Conservation (phyloP, 1,140 invertebrate species). For the Panulirus ornatus region DNA sequence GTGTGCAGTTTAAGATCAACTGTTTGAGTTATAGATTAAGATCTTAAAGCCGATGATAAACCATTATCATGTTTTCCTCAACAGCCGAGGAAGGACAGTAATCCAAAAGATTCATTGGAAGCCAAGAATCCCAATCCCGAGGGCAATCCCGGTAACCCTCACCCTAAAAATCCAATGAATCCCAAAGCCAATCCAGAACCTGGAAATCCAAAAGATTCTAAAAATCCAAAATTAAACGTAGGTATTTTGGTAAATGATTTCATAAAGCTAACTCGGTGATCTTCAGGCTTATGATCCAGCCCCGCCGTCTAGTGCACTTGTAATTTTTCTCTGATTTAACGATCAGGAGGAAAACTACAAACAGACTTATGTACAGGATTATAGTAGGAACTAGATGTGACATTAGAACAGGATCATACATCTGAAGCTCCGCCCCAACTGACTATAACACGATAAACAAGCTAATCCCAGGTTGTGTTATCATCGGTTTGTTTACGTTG, state of each 20-base stretch:
- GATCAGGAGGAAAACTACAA: not conserved
- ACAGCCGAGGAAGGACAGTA: slow-evolving; percentile 52
- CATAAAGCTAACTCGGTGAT: not conserved
- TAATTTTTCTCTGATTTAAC: not conserved
- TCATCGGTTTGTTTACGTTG: too few relatives aligned
- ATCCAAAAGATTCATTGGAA: slow-evolving; percentile 30
- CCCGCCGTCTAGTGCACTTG: too few relatives aligned
- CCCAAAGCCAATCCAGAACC: slow-evolving; percentile 50
- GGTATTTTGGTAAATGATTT: too few relatives aligned
- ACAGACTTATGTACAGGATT: too few relatives aligned
- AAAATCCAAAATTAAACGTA: slow-evolving; percentile 47
- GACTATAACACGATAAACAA: too few relatives aligned
- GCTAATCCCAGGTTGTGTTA: too few relatives aligned
- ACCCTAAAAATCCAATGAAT: slow-evolving; percentile 44
- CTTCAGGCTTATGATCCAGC: slow-evolving; percentile 29
- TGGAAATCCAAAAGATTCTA: slow-evolving; percentile 41
- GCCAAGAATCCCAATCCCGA: slow-evolving; percentile 30
- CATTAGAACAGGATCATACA: not conserved
- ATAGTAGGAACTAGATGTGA: too few relatives aligned
- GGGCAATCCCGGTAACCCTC: too few relatives aligned
- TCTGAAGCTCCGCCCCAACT: too few relatives aligned
- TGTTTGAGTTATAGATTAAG: not conserved
- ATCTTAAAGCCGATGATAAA: slow-evolving; percentile 40
- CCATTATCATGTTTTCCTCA: slow-evolving; percentile 9
- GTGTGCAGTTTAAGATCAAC: not conserved